phyloP scores from a whole-genome alignment of 2,113 vertebrate species.

The Sebastes schlegelii region DNA sequence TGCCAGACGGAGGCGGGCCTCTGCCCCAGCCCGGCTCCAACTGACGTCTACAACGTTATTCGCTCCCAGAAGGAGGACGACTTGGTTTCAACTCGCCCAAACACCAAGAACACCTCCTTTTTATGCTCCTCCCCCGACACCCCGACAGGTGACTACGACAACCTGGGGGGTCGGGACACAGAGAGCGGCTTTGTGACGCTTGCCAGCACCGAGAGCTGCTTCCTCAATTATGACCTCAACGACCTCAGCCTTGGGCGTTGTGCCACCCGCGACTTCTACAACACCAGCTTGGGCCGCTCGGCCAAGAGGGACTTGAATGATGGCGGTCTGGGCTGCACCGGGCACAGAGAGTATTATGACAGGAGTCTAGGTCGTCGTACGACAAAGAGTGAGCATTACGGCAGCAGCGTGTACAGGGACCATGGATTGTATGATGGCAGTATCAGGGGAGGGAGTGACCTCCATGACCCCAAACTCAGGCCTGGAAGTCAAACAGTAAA shows the following conservation, averaged over 20 bases:
- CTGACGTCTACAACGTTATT: slow-evolving; percentile 91
- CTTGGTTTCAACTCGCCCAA: slow-evolving; percentile 87
- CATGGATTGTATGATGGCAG: slow-evolving; percentile 61
- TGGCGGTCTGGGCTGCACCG: slow-evolving; percentile 51
- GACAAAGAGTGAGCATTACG: slow-evolving; percentile 77
- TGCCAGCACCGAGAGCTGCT: slow-evolving; percentile 89
- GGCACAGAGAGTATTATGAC: slow-evolving; percentile 66
- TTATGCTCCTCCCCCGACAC: slow-evolving; percentile 82
- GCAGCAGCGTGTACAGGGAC: slow-evolving; percentile 56
- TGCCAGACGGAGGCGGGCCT: slow-evolving; percentile 79
- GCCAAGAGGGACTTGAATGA: slow-evolving; percentile 63
- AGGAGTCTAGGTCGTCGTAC: slow-evolving; percentile 75
- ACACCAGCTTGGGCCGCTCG: slow-evolving; percentile 81
- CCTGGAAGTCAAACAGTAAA: slow-evolving; percentile 55
- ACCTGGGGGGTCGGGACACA: slow-evolving; percentile 81
- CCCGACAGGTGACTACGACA: slow-evolving; percentile 86
- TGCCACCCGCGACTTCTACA: slow-evolving; percentile 82
- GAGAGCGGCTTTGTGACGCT: slow-evolving; percentile 88
- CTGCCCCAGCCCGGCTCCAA: slow-evolving; percentile 81
- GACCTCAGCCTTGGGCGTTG: slow-evolving; percentile 83
- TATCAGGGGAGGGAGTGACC: slow-evolving; percentile 55
- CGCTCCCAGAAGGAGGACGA: slow-evolving; percentile 90
- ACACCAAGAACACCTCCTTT: slow-evolving; percentile 93
- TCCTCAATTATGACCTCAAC: slow-evolving; percentile 92
- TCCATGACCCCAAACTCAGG: slow-evolving; percentile 63